Conservation (phyloP, 2,888 invertebrate species). For the Formica aserva region DNA sequence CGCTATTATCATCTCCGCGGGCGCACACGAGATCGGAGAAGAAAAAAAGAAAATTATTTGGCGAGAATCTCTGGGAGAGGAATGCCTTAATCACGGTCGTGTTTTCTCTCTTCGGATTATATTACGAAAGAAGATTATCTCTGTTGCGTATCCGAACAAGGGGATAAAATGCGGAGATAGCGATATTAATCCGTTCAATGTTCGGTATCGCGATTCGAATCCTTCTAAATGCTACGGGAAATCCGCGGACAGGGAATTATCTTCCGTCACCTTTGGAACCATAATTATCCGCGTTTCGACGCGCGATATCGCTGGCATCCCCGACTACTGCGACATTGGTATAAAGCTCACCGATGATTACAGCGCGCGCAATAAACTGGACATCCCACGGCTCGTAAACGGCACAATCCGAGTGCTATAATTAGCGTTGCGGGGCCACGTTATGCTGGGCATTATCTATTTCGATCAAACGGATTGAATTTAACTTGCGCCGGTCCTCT, state of each 20-base stretch:
- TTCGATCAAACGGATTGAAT: conserved; percentile 54
- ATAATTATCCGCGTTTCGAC: not conserved
- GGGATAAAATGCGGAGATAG: not conserved
- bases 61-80: not conserved
- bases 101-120: not conserved
- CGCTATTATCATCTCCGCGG: not conserved
- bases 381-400: conserved; percentile 54
- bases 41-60: not conserved
- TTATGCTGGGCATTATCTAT: conserved; percentile 53
- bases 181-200: not conserved
- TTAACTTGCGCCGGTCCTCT: conserved; percentile 29
- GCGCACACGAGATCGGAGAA: not conserved
- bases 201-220: conserved; percentile 1
- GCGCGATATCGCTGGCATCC: not conserved
- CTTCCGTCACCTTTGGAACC: not conserved
- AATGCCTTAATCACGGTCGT: not conserved
- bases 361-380: conserved; percentile 56
- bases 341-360: conserved; percentile 3
- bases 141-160: not conserved
- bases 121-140: not conserved
- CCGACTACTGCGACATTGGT: conserved; percentile 30
- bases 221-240: not conserved
- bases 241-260: not conserved
- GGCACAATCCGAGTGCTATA: conserved; percentile 55
- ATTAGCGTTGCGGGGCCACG: conserved; percentile 46